Base-by-base conservation (phyloP, 1,140 invertebrate species). In the Teleogryllus occipitalis region DNA sequence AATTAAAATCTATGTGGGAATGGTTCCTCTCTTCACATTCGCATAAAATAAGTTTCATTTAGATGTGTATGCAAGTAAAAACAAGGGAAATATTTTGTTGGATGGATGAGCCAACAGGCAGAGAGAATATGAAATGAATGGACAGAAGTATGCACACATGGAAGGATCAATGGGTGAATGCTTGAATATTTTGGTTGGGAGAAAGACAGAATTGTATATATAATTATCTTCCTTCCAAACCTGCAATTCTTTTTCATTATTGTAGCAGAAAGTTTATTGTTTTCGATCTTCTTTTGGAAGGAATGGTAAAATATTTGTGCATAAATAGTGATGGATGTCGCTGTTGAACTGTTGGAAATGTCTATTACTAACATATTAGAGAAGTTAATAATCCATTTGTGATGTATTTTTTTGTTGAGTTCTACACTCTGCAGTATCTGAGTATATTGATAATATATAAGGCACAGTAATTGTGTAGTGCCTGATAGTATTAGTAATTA, bases 341-440 rank as follows among this genome's bases (percentile, higher is more conserved):
- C 54, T 65, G 54, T 65, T 65, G 54, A 65, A 65, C 54, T 65
- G 54, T 65, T 65, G 54, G 54, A 65, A 65, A 65, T 65, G 54
- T 65, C 10, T 14, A 65, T 65, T 65, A 65, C 54, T 65, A 65
- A 65, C 54, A 65, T 14, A 14, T 10, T 14, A 14, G 54, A 65
- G 18, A 18, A 65, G 54, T 65, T 14, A 65, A 14, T 39, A 39
- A 39, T 39, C 27, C 27, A 39, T 65, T 65, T 65, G 18, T 65
- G 54, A 14, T 65, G 10, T 65, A 65, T 65, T 65, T 65, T 14
- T 14, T 65, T 65, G 54, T 65, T 65, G 54, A 65, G 54, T 65
- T 10, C 18, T 65, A 18, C 18, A 7, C 18, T 65, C 54, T 39
- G 27, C 27, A 39, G 27, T 39, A 39, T 14, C 54, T 65, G 7